Percentiles rank a stretch among this genome's conserved stretches.
These are phyloP conservation scores for Laodelphax striatellus DNA, from an alignment of 1,140 invertebrate genomes.

Conservation along the genomic window DNA sequence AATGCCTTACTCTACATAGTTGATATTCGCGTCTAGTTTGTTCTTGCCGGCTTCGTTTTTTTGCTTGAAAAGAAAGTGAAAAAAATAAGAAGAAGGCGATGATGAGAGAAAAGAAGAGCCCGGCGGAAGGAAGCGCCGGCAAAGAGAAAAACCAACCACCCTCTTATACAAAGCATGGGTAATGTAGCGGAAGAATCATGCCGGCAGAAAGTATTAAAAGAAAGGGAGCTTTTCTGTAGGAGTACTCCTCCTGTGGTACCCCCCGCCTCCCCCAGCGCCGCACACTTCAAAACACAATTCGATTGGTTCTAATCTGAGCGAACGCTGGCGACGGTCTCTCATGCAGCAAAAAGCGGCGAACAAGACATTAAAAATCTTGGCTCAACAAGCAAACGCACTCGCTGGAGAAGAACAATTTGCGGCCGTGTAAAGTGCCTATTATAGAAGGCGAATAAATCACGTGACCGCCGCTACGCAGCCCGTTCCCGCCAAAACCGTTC, in stretches of 20 bases:
- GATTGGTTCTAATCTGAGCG: constrained; percentile 7
- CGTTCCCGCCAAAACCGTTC: neutral
- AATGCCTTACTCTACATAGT: too few species aligned
- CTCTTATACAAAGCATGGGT: constrained; percentile 1
- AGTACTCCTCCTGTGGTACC: too few species aligned
- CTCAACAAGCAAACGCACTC: neutral
- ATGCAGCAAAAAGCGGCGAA: neutral
- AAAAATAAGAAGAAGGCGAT: neutral
- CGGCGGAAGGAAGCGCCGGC: neutral
- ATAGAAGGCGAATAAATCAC: constrained; percentile 5
- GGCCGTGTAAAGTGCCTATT: constrained; percentile 14
- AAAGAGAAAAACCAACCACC: neutral
- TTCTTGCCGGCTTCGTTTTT: too few species aligned
- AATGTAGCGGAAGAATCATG: constrained; percentile 12
- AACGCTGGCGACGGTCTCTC: too few species aligned
- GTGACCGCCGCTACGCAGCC: neutral
- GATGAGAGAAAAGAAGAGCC: neutral
- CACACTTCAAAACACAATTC: constrained; percentile 9
- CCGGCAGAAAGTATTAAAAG: constrained; percentile 14
- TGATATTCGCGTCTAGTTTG: too few species aligned
- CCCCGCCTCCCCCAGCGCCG: neutral
- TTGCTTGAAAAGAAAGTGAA: too few species aligned
- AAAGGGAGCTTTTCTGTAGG: constrained; percentile 1
- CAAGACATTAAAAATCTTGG: constrained; percentile 10
- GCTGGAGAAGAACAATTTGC: neutral